Evolutionary conservation across 2,113 vertebrate genomes (phyloP).

Genomic region (Elachura formosa): DNA sequence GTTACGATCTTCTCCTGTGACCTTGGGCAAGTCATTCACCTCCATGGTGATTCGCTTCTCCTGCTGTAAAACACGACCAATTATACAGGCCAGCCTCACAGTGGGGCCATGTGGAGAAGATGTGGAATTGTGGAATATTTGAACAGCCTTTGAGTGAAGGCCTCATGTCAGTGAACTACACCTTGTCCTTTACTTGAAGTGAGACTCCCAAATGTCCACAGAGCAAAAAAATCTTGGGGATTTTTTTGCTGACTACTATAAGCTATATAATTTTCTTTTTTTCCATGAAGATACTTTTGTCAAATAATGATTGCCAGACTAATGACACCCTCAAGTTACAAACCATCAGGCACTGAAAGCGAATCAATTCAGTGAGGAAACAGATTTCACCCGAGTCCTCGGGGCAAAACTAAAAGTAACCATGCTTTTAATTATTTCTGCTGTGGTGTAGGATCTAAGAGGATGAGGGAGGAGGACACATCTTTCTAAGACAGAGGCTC

Average conservation of each 20-base stretch:
- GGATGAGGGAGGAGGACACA: neutral
- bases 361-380: constrained; percentile 3
- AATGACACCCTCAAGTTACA: constrained; percentile 15
- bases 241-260: neutral
- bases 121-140: neutral
- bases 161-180: neutral
- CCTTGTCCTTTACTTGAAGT: neutral
- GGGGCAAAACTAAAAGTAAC: constrained; percentile 6
- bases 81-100: neutral
- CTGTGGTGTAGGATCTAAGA: neutral
- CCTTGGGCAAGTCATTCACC: constrained; percentile 8
- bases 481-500: neutral
- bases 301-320: neutral
- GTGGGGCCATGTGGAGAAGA: neutral
- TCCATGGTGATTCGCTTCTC: fast-evolving
- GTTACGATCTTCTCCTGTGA: neutral
- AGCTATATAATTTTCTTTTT: neutral
- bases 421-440: neutral
- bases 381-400: constrained; percentile 17
- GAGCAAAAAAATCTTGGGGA: no score
- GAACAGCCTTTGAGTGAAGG: neutral
- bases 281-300: neutral
- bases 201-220: neutral
- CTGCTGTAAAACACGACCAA: neutral
- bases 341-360: neutral